Evolutionary conservation across 2,888 invertebrate species (phyloP).

Genomic region (Dicranocentrus wangi): DNA sequence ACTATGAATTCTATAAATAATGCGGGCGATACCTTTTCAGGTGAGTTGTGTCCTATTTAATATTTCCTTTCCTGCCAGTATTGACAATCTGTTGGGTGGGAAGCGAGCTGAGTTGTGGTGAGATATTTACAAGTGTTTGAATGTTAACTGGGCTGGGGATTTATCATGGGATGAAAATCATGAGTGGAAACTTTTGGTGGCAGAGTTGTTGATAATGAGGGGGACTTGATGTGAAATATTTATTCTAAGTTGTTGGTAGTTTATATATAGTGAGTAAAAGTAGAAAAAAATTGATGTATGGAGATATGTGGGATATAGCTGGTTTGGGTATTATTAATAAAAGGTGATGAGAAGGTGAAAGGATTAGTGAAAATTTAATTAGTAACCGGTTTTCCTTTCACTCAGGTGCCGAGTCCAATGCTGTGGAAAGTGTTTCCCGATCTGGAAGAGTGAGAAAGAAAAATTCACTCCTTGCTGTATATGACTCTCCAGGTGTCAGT

Average conservation of each 20-base stretch:
- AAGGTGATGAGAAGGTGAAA: too few species aligned
- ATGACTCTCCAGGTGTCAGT: slow-evolving; percentile 91
- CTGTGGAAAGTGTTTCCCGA: slow-evolving; percentile 78
- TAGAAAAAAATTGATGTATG: too few species aligned
- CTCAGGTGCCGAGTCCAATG: slow-evolving; percentile 21
- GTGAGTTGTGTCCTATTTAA: slow-evolving; percentile 42
- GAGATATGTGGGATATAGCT: too few species aligned
- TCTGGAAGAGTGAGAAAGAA: slow-evolving; percentile 94
- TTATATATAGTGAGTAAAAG: too few species aligned
- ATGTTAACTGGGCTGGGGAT: not conserved
- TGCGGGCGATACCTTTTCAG: slow-evolving; percentile 50
- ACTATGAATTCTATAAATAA: slow-evolving; percentile 41
- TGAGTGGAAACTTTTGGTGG: slow-evolving; percentile 13
- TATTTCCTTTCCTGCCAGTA: not conserved
- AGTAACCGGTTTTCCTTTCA: too few species aligned
- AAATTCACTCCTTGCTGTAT: slow-evolving; percentile 94
- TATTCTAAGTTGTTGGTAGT: too few species aligned
- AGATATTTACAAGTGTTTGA: not conserved
- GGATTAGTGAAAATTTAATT: too few species aligned
- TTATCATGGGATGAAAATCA: slow-evolving; percentile 18
- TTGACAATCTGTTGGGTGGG: not conserved
- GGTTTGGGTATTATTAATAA: too few species aligned
- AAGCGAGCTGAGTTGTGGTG: slow-evolving; percentile 4
- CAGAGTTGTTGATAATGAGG: not conserved
- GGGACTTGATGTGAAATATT: too few species aligned